Conservation (phyloP, 2,113 vertebrate species). For the Onychostruthus taczanowskii region DNA sequence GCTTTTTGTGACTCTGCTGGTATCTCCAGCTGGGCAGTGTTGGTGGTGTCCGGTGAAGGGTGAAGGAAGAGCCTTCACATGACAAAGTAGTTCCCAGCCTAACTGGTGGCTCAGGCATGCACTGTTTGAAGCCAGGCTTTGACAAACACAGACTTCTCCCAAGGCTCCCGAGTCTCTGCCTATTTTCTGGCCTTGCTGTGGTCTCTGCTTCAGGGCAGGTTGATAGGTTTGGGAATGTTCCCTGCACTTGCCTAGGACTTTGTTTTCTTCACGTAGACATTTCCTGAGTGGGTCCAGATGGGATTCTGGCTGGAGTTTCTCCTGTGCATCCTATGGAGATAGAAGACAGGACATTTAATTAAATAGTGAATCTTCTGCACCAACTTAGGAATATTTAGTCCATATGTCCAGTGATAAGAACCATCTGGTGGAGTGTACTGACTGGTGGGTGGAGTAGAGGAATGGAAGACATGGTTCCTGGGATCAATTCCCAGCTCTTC, state of each 20-base stretch:
- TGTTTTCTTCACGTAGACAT: neutral
- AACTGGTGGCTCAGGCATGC: neutral
- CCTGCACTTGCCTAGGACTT: neutral
- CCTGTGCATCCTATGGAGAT: neutral
- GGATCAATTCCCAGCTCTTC: constrained; percentile 54
- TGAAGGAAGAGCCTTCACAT: neutral
- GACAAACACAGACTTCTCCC: neutral
- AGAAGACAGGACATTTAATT: constrained; percentile 38
- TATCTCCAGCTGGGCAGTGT: neutral
- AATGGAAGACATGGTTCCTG: constrained; percentile 41
- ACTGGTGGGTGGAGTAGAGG: constrained; percentile 45
- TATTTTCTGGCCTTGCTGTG: neutral
- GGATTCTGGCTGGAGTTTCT: constrained; percentile 25
- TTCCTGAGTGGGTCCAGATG: constrained; percentile 23
- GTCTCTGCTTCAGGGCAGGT: neutral
- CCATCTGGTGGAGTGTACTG: constrained; percentile 45
- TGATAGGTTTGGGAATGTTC: neutral
- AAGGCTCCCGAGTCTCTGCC: neutral
- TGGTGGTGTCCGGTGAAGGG: neutral
- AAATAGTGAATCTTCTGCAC: constrained; percentile 31
- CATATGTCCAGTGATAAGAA: constrained; percentile 61
- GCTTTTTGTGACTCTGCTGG: neutral
- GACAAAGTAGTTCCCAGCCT: neutral
- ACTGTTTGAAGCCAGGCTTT: neutral
- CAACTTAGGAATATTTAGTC: constrained; percentile 51